These are phyloP conservation scores for Nycticebus coucang DNA, from an alignment of 2,113 vertebrate species.

Conservation along the genomic window DNA sequence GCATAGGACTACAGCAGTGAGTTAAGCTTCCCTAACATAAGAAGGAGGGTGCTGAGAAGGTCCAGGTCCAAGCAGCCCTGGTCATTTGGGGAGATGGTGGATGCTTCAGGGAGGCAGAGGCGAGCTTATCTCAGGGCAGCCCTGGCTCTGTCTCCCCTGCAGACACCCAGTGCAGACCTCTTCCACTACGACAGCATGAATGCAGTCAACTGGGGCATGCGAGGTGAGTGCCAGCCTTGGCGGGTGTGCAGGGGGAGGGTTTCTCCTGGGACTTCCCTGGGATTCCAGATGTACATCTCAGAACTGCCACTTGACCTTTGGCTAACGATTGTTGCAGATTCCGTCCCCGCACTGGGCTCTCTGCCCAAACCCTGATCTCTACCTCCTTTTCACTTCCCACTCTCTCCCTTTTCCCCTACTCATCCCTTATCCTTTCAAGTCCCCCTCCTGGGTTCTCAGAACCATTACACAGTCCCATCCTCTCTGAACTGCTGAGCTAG, in stretches of 20 bases:
- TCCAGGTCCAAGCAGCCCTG: too few species aligned
- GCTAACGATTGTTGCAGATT: not conserved
- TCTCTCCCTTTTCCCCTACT: not conserved
- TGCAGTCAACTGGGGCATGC: constrained; percentile 96
- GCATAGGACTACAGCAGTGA: not conserved
- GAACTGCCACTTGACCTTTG: not conserved
- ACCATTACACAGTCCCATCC: not conserved
- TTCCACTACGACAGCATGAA: constrained; percentile 96
- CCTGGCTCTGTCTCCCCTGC: constrained; percentile 56
- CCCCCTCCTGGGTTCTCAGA: constrained; percentile 44
- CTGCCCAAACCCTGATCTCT: not conserved
- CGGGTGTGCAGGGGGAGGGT: not conserved
- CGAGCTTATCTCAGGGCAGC: not conserved
- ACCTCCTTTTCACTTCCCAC: constrained; percentile 17
- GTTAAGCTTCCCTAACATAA: not conserved
- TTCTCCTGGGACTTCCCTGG: not conserved
- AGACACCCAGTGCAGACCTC: constrained; percentile 93
- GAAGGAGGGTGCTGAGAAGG: not conserved
- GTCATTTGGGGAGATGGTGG: not conserved
- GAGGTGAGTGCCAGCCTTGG: constrained; percentile 85
- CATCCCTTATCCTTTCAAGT: constrained; percentile 7
- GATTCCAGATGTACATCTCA: not conserved
- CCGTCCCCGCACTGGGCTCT: not conserved
- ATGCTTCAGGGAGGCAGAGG: not conserved
- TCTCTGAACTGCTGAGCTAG: not conserved